Evolutionary conservation across 2,888 invertebrate genomes (phyloP), one percentile per base, ranked within the genome.

Genomic region (Netelia inedita): DNA sequence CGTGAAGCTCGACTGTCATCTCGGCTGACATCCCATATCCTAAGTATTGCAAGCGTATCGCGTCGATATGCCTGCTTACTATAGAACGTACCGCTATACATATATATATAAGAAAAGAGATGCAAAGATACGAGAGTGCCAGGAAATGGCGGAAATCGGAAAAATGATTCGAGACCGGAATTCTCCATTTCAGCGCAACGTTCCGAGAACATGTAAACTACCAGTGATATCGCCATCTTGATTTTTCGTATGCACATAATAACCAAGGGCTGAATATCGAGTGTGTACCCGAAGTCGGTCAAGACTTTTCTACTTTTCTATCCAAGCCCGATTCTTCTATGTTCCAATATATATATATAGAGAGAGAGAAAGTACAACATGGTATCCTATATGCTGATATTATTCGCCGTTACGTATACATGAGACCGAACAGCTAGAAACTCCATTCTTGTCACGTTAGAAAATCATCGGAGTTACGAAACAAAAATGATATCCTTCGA

Each of bases 201-300:
- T 74, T 75, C 23, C 69, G 19, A 59, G 21, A 53, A 43, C 61
- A 71, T 71, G 75, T 63, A 75, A 55, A 55, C 61, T 21, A 55
- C 16, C 63, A 11, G 53, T 63, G 69, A 75, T 59, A 71, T 69
- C 59, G 68, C 61, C 75, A 75, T 63, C 75, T 71, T 63, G 53
- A 28, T 69, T 75, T 65, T 82, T 71, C 53, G 50, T 82, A 82
- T 75, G 75, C 75, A 75, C 82, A 82, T 82, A 76, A 71, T 65
- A 71, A 82, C 72, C 72, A 79, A 72, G 65, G 65, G 21, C 72
- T 79, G 79, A 73, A 79, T 79, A 79, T 79, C 72, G 55, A 79
- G 46, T 72, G 57, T 72, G 23, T 19, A 19, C 55, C 19, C 65
- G 19, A 65, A 72, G 57, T 57, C 65, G 41, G 63, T 72, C 79